Conservation (phyloP, 2,113 vertebrate species). For the Nycticryphes semicollaris region DNA sequence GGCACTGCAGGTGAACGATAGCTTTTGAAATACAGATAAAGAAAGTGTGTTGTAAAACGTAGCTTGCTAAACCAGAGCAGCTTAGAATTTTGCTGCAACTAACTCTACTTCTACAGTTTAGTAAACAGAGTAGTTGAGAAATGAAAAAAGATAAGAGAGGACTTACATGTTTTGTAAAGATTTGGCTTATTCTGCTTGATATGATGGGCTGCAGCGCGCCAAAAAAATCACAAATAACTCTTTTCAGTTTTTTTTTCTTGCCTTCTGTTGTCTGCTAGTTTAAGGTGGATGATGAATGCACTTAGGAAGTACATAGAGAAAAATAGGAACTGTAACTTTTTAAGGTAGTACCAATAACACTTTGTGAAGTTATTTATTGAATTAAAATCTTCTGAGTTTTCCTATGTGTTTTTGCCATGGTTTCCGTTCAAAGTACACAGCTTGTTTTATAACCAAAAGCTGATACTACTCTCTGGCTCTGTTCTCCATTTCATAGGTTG, state of each 20-base stretch:
- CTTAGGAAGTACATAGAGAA: not conserved
- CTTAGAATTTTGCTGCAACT: not conserved
- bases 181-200: not conserved
- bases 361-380: not conserved
- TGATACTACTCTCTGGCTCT: not conserved
- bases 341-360: rapidly evolving
- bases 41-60: not conserved
- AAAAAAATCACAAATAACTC: not conserved
- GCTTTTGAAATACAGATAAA: not conserved
- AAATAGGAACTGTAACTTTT: not conserved
- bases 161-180: not conserved
- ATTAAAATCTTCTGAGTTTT: not conserved
- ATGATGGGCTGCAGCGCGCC: not conserved
- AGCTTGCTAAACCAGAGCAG: not conserved
- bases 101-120: not conserved
- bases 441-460: not conserved
- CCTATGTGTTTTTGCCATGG: not conserved
- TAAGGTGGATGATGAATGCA: not conserved
- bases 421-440: not conserved
- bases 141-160: not conserved
- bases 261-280: not conserved
- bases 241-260: not conserved
- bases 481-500: slow-evolving; percentile 68
- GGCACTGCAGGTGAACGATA: not conserved
- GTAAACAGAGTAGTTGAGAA: not conserved